Base-by-base conservation (phyloP, 2,888 invertebrate genomes). In the Nemotelus nigrinus region DNA sequence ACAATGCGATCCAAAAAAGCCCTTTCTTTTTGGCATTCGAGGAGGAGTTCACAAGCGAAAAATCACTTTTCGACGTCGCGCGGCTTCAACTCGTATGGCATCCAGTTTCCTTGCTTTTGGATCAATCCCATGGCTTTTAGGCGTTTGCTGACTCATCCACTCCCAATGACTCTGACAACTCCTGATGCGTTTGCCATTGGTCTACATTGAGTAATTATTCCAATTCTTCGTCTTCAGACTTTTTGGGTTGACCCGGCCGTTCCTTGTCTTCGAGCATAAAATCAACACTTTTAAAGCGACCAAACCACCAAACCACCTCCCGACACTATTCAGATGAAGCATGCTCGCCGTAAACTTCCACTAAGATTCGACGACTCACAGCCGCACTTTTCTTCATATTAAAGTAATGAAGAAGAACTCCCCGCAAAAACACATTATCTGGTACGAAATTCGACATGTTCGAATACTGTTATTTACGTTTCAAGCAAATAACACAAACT, bases 321-420 rank as follows among this genome's bases (percentile, higher is more conserved):
- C 43, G 41, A 10, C 63, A 41, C 5, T 43, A 1, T 10, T 63
- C 25, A 55, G 3, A 55, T 80, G 75, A 78, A 79, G 68, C 70
- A 77, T 79, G 58, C 60, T 77, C 77, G 77, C 77, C 77, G 68
- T 79, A 78, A 78, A 53, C 77, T 72, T 79, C 48, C 58, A 71
- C 76, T 8, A 78, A 60, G 25, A 80, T 41, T 47, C 77, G 78
- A 80, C 77, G 76, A 74, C 50, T 67, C 77, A 77, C 77, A 8
- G 77, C 78, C 47, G 80, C 78, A 64, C 41, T 80, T 80, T 80
- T 79, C 70, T 79, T 79, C 70, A 70, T 65, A 77, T 77, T 67
- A 72, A 80, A 80, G 67, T 77, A 77, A 72, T 63, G 81, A 68
- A 79, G 80, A 79, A 78, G 80, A 80, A 81, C 80, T 80, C 80